Base-by-base conservation (phyloP, 2,888 invertebrate genomes). In the Sisyra nigra region DNA sequence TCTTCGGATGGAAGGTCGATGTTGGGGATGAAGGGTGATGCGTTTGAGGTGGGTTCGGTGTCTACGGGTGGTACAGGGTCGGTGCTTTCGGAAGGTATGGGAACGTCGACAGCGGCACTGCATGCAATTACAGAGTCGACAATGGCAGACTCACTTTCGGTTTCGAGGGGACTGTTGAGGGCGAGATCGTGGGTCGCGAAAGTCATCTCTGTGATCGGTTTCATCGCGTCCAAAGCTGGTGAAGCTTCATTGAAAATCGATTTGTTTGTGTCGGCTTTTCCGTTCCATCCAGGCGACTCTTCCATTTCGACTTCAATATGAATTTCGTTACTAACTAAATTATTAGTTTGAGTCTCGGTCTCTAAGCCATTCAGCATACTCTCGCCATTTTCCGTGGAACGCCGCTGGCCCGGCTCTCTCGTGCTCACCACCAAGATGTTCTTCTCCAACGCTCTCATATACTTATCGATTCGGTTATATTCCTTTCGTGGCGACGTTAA, bases 381-480 rank as follows among this genome's bases (percentile, higher is more conserved):
- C 48, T 80, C 80, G 1, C 77, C 77, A 58, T 79, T 78, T 56
- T 80, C 75, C 10, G 74, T 69, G 48, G 76, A 78, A 10, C 72
- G 63, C 38, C 71, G 69, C 51, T 68, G 74, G 10, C 79, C 79
- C 2, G 80, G 80, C 55, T 76, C 80, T 51, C 71, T 72, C 29
- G 80, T 79, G 57, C 80, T 80, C 8, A 91, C 89, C 46, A 91
- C 91, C 52, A 89, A 65, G 51, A 91, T 86, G 55, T 88, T 89
- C 63, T 97, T 97, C 61, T 97, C 97, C 46, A 98, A 71, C 0
- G 96, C 97, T 46, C 96, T 71, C 82, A 98, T 86, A 59, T 86
- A 97, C 62, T 97, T 97, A 59, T 96, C 97, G 47, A 92, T 84
- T 47, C 92, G 74, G 57, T 86, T 88, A 62, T 98, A 98, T 58